Evolutionary conservation across 2,113 vertebrate species (phyloP).

Genomic region (Notiomystis cincta): DNA sequence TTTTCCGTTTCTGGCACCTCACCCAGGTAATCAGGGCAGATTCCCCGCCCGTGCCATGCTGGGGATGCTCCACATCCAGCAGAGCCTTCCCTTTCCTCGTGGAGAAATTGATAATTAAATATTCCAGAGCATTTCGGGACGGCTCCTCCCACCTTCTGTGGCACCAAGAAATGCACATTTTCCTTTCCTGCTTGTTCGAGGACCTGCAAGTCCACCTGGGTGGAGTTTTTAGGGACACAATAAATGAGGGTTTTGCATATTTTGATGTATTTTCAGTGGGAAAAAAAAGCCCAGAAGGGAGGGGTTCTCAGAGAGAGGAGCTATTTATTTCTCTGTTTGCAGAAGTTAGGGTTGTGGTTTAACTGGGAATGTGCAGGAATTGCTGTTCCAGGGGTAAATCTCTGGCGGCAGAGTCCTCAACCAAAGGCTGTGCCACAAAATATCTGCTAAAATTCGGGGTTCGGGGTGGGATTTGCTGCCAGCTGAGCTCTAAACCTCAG

Average conservation of each 20-base stretch:
- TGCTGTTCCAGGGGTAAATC: background rate
- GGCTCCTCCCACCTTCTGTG: too few relatives aligned
- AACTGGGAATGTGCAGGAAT: background rate
- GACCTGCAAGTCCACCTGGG: background rate
- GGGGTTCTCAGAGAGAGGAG: background rate
- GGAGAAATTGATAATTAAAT: background rate
- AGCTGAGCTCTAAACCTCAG: too few relatives aligned
- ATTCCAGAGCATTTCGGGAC: background rate
- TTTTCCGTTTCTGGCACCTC: accelerated
- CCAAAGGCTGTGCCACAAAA: too few relatives aligned
- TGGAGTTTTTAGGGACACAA: background rate
- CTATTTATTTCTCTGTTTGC: background rate
- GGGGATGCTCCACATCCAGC: background rate
- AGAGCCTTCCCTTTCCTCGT: background rate
- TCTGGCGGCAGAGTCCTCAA: background rate
- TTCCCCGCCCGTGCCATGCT: accelerated
- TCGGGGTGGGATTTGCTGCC: background rate
- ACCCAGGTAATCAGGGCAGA: background rate
- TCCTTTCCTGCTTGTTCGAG: background rate
- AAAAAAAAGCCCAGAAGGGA: background rate
- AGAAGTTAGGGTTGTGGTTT: background rate
- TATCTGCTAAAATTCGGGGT: background rate
- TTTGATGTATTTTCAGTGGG: background rate
- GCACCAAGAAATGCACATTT: too few relatives aligned
- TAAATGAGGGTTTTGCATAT: background rate